Conservation (phyloP, 2,113 vertebrate species). For the Eudyptes chrysolophus region DNA sequence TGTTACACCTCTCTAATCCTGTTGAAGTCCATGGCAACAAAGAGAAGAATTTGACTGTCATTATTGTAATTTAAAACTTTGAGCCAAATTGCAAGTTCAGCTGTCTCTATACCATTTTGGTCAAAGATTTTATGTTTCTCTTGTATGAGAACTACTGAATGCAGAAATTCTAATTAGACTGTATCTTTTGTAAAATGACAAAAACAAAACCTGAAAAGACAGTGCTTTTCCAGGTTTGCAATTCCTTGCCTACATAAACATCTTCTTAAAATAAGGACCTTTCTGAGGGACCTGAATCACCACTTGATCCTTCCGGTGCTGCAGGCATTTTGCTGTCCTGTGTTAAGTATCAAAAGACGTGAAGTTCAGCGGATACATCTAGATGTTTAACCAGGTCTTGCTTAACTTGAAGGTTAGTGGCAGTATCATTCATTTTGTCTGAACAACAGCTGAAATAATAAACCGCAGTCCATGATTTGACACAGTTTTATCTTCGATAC, state of each 20-base stretch:
- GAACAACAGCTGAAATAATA: background rate
- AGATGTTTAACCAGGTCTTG: background rate
- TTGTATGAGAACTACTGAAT: background rate
- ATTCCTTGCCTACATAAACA: background rate
- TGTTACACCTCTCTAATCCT: background rate
- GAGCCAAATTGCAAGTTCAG: background rate
- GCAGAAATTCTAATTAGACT: background rate
- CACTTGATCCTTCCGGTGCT: background rate
- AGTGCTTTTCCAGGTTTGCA: background rate
- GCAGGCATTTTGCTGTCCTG: background rate
- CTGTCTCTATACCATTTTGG: background rate
- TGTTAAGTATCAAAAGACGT: background rate
- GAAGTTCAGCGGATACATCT: background rate
- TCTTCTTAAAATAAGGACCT: background rate
- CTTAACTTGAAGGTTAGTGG: background rate
- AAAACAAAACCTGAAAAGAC: background rate
- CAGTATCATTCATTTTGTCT: background rate
- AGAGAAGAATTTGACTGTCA: background rate
- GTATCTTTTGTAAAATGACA: background rate
- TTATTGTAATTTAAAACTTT: background rate
- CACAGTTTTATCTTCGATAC: background rate
- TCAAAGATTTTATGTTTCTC: background rate
- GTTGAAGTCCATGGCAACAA: background rate
- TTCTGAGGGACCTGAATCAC: background rate
- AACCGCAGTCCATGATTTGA: background rate